Evolutionary conservation across 2,888 invertebrate genomes (phyloP), one percentile per base, ranked within the genome.

Genomic region (Synanthedon formicaeformis): DNA sequence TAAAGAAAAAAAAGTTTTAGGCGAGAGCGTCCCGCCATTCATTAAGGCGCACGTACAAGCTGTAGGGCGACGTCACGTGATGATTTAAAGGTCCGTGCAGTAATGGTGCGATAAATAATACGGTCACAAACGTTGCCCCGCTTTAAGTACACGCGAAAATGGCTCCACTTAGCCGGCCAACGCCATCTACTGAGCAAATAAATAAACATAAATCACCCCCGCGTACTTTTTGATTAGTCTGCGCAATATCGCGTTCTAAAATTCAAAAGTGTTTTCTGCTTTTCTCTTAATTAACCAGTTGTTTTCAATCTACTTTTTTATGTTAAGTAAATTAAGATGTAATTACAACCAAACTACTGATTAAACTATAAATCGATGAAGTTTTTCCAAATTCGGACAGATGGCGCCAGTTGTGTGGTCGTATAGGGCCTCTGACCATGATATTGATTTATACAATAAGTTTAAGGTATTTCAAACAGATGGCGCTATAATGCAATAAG

Each of bases 91-190:
- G 75, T 66, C 73, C 69, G 70, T 71, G 74, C 79, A 68, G 80
- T 88, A 88, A 88, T 88, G 88, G 88, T 65, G 81, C 88, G 88
- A 88, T 88, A 88, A 88, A 87, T 85, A 76, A 67, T 75, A 81
- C 85, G 79, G 80, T 82, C 78, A 34, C 34, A 34, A 74, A 65
- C 72, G 74, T 69, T 67, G 69, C 65, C 58, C 56, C 54, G 58
- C 65, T 60, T 65, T 70, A 80, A 80, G 78, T 78, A 78, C 75
- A 69, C 57, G 65, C 75, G 73, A 76, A 75, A 80, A 79, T 77
- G 78, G 75, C 71, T 69, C 75, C 78, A 78, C 80, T 81, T 80
- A 82, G 71, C 68, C 67, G 67, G 62, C 69, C 66, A 75, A 53
- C 71, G 78, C 75, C 81, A 83, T 78, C 82, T 81, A 78, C 73